Evolutionary conservation across 1,140 invertebrate species (phyloP).

Genomic region (Holotrichia oblita): DNA sequence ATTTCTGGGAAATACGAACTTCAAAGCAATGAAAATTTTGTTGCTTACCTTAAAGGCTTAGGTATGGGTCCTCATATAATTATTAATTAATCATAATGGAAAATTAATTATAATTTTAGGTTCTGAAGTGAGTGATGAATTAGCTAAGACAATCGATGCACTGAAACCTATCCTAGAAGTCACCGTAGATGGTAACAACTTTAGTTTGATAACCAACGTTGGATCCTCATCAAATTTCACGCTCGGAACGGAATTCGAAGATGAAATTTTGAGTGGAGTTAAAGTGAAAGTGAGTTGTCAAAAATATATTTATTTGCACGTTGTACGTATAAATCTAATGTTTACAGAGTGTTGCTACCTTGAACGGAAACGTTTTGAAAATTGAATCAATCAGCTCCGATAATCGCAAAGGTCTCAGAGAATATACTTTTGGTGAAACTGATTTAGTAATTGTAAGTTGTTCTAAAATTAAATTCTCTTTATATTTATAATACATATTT

Average conservation of each 20-base stretch:
- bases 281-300: neutral
- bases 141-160: neutral
- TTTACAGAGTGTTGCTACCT: constrained; percentile 9
- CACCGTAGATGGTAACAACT: neutral
- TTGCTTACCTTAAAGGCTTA: neutral
- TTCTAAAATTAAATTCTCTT: neutral
- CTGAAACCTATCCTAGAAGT: neutral
- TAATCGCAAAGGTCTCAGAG: neutral
- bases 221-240: neutral
- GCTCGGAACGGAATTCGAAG: neutral
- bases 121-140: neutral
- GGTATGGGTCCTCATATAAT: neutral
- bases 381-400: neutral
- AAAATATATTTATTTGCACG: neutral
- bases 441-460: constrained; percentile 26
- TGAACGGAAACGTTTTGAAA: neutral
- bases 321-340: neutral
- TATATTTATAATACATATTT: neutral
- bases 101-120: too few species aligned
- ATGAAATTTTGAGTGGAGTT: neutral
- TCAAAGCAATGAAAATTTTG: constrained; percentile 38
- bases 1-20: constrained; percentile 39
- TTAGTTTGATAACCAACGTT: neutral
- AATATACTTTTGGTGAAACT: neutral
- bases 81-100: too few species aligned